Base-by-base conservation (phyloP, 2,797 vertebrate species). In the Xenops minutus region DNA sequence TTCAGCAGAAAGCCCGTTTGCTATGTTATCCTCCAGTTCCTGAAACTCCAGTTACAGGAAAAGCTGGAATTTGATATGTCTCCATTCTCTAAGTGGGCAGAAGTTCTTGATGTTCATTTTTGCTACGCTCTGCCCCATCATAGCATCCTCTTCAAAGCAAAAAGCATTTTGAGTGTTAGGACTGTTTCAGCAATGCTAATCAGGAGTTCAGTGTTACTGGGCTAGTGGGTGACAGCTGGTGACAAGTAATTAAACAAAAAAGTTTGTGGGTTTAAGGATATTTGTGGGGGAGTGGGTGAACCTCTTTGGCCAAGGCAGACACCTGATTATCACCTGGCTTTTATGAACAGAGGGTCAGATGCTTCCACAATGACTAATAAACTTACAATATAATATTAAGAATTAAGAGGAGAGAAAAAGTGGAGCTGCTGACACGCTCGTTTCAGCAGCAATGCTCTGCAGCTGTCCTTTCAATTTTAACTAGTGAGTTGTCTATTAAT, bases 201-300 rank as follows among this genome's bases (percentile, higher is more conserved):
- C 64, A 68, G 23, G 46, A 77, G 32, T 36, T 72, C 32, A 32
- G 20, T 71, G 4, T 68, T 73, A 2, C 19, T 36, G 72, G 74
- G 52, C 36, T 68, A 44, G 21, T 73, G 37, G 14, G 26, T 32
- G 44, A 34, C 63, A 49, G 1, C 55, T 84, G 61, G 12, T 58
- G 79, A 54, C 4, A 18, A 83, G 67, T 63, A 34, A 37, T 71
- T 17, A 39, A 64, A 49, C 44, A 51, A 85, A 82, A 46, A 32
- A 7, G 6, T 5, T 14, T 36, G 30, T 80, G n/a, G 15, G 8
- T 49, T 80, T 78, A 80, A 63, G 41, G 63, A 75, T 48, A 10
- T 29, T 64, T 5, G 2, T 1, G 2, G 5, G 46, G 37, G n/a
- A 71, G 16, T 3, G 2, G 39, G 37, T 21, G 24, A 41, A n/a